These are phyloP conservation scores for Harpagus bidentatus DNA, from an alignment of 2,113 vertebrate species.

Conservation along the genomic window DNA sequence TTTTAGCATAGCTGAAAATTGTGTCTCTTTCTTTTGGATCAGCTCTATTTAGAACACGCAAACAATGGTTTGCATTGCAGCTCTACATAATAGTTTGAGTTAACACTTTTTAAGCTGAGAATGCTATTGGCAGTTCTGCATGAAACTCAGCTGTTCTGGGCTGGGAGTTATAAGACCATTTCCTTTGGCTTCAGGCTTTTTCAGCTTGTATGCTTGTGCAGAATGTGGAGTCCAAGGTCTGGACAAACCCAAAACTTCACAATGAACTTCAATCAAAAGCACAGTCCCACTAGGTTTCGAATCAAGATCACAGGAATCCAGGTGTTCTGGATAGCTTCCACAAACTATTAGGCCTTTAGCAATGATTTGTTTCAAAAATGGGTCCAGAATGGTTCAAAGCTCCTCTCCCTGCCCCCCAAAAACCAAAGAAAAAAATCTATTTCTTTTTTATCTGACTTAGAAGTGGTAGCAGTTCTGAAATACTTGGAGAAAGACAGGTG, in stretches of 20 bases:
- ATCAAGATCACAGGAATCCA: neutral
- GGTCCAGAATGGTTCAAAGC: neutral
- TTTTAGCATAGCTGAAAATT: neutral
- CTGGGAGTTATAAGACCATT: neutral
- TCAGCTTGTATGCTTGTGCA: neutral
- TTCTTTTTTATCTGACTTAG: neutral
- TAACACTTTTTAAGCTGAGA: neutral
- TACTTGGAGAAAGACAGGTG: neutral
- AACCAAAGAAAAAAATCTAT: too few relatives aligned
- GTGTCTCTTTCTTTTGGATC: neutral
- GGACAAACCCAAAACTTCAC: neutral
- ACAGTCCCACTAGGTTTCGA: neutral
- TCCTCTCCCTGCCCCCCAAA: accelerated
- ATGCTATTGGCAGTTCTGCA: neutral
- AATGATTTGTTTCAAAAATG: neutral
- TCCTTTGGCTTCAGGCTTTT: neutral
- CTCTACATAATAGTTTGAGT: neutral
- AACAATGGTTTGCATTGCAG: neutral
- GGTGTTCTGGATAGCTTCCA: neutral
- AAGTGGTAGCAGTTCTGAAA: neutral
- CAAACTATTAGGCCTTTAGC: neutral
- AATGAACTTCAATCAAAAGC: neutral
- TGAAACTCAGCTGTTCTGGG: neutral
- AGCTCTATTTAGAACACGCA: neutral
- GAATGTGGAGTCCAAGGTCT: neutral